Evolutionary conservation across 2,797 vertebrate genomes (phyloP).

Genomic region (Eulemur albifrons): DNA sequence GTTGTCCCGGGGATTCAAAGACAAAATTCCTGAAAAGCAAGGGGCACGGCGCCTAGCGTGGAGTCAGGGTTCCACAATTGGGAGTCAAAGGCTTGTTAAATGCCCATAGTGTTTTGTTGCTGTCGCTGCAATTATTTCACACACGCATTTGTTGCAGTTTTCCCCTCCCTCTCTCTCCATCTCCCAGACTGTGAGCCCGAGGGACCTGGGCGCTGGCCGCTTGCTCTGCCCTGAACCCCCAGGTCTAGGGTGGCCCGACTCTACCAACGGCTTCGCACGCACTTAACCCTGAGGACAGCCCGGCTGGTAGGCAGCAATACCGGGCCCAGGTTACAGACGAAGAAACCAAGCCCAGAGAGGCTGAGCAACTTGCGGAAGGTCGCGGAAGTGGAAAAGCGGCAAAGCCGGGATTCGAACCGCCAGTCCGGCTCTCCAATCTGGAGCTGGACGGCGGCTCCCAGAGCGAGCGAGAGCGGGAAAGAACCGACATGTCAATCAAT

Average conservation of each 20-base stretch:
- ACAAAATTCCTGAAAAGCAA: background rate
- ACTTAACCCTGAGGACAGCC: background rate
- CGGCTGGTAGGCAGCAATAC: background rate
- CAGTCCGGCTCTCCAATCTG: accelerated
- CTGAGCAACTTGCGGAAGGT: background rate
- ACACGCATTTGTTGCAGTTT: background rate
- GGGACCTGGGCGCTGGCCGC: background rate
- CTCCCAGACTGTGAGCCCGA: background rate
- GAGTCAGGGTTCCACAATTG: background rate
- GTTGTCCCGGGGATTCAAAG: background rate
- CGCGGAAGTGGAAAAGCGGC: background rate
- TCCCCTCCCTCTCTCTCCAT: background rate
- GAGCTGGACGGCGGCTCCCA: background rate
- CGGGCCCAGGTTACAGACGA: background rate
- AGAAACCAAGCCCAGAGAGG: background rate
- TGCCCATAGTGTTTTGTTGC: background rate
- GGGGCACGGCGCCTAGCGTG: accelerated
- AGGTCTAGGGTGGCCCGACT: background rate
- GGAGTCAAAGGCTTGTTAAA: background rate
- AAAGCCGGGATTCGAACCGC: background rate
- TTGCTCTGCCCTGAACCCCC: background rate
- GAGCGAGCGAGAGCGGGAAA: background rate
- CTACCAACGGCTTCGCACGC: background rate
- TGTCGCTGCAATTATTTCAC: background rate
- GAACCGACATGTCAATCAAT: accelerated